A percentile compares a stretch with the other conserved stretches of the same genome.
Evolutionary conservation across 2,888 invertebrate species (phyloP).

Genomic region (Nemoura dubitans): DNA sequence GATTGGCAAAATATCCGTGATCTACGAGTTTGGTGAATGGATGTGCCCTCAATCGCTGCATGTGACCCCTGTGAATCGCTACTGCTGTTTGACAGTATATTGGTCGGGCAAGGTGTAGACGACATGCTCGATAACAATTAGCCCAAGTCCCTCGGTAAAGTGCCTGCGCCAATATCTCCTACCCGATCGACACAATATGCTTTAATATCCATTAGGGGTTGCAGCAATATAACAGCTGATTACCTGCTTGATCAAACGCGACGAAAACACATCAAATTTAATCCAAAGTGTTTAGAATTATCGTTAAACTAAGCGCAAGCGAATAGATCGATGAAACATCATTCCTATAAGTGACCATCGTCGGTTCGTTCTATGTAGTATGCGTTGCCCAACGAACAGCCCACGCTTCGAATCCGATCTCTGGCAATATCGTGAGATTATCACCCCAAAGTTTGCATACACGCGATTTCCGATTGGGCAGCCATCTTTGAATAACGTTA

Average conservation of each 20-base stretch:
- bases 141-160: neutral
- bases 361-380: neutral
- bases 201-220: neutral
- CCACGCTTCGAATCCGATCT: neutral
- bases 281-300: neutral
- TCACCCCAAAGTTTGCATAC: slow-evolving; percentile 28
- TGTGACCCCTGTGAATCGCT: too few species aligned
- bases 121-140: neutral
- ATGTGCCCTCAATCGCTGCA: too few species aligned
- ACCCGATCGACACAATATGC: neutral
- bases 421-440: slow-evolving; percentile 20
- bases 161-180: neutral
- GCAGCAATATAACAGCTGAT: neutral
- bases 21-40: too few species aligned
- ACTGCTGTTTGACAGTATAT: too few species aligned
- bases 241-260: neutral
- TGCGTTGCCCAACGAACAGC: neutral
- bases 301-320: neutral
- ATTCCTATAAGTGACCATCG: neutral
- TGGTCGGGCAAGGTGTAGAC: neutral
- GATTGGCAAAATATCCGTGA: too few species aligned
- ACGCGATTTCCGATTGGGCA: slow-evolving; percentile 41
- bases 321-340: neutral
- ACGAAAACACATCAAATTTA: neutral
- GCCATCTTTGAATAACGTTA: slow-evolving; percentile 36